Percentiles rank a stretch among this genome's conserved stretches.
These are phyloP conservation scores for Campylomormyrus numenius DNA, from an alignment of 2,113 vertebrate genomes.

Conservation along the genomic window DNA sequence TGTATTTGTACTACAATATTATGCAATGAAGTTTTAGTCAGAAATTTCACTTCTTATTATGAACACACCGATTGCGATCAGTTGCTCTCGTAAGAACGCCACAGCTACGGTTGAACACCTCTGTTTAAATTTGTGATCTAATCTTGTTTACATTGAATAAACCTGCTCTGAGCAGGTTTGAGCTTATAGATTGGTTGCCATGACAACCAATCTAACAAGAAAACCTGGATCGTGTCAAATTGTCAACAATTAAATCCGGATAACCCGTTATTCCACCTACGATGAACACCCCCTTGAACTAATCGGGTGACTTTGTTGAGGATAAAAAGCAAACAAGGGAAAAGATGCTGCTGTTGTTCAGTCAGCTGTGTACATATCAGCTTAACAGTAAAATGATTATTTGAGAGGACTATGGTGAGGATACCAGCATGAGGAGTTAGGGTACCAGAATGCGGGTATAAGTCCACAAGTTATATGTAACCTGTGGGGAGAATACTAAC, in stretches of 20 bases:
- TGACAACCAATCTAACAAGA: background rate
- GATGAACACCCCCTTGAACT: background rate
- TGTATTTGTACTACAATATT: background rate
- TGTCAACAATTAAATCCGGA: background rate
- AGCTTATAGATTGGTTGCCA: background rate
- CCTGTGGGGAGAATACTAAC: background rate
- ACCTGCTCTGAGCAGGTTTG: background rate
- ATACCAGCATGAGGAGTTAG: background rate
- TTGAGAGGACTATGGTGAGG: background rate
- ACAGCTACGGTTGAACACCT: background rate
- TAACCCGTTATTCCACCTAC: background rate
- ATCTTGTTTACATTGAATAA: background rate
- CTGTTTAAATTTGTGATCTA: background rate
- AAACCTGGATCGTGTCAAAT: background rate
- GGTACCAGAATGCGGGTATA: background rate
- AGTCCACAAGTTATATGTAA: background rate
- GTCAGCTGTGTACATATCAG: background rate
- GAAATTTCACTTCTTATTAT: background rate
- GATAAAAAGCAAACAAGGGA: background rate
- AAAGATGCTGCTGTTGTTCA: background rate
- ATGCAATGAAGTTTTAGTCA: background rate
- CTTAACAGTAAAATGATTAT: background rate
- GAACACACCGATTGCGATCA: background rate
- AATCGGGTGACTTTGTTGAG: background rate
- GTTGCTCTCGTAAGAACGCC: background rate